Conservation (phyloP, 2,797 vertebrate genomes). For the Cyprinodon diabolis region DNA sequence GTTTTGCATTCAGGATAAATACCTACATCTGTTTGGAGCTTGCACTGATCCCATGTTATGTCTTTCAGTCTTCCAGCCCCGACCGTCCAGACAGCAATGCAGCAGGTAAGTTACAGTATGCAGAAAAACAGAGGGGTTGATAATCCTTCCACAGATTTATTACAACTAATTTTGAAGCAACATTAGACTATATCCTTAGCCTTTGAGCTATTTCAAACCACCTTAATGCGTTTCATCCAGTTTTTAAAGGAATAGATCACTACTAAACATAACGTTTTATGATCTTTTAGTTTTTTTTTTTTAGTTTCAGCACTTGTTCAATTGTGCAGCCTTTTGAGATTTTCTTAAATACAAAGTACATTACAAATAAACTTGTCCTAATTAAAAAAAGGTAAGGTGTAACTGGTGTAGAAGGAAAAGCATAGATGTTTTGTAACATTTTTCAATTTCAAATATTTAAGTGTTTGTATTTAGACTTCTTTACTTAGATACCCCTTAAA, state of each 20-base stretch:
- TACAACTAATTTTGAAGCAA: neutral
- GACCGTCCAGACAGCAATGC: constrained; percentile 85
- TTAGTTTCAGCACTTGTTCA: too few relatives aligned
- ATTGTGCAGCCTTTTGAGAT: too few relatives aligned
- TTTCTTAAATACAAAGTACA: too few relatives aligned
- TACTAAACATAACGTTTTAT: neutral
- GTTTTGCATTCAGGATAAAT: neutral
- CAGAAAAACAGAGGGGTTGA: neutral
- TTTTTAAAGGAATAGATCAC: neutral
- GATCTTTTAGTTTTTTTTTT: too few relatives aligned
- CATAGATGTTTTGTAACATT: neutral
- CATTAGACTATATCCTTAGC: too few relatives aligned
- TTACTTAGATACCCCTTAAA: neutral
- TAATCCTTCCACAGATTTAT: neutral
- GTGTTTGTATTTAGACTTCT: neutral
- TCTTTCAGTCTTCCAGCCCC: constrained; percentile 65
- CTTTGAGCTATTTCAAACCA: neutral
- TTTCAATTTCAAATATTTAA: neutral
- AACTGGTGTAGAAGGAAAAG: neutral
- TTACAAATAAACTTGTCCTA: too few relatives aligned
- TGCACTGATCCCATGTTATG: constrained; percentile 5
- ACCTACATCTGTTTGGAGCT: neutral
- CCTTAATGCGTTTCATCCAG: neutral
- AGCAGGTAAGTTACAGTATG: constrained; percentile 76
- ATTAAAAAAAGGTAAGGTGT: neutral